Conservation (phyloP, 2,113 vertebrate genomes). For the Cryptotis parvus region DNA sequence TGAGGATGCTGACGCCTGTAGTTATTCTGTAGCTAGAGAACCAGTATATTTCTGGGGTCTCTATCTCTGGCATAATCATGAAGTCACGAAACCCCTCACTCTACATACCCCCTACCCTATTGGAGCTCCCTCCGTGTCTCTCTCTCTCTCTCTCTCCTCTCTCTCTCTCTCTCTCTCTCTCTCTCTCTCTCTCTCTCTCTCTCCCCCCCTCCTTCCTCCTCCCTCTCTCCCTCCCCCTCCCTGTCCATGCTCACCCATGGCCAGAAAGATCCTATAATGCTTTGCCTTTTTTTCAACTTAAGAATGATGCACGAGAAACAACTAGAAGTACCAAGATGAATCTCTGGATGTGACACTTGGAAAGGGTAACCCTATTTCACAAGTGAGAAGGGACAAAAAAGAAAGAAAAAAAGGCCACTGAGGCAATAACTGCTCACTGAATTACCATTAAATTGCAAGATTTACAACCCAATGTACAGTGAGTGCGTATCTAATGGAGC, state of each 20-base stretch:
- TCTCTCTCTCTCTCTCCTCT: background rate
- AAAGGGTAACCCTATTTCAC: conserved; percentile 93
- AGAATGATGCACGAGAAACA: conserved; percentile 88
- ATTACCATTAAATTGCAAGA: conserved; percentile 93
- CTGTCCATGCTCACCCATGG: background rate
- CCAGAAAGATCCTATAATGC: conserved; percentile 67
- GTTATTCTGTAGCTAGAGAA: conserved; percentile 78
- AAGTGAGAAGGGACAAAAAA: conserved; percentile 90
- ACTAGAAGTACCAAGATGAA: conserved; percentile 89
- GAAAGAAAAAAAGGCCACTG: conserved; percentile 90
- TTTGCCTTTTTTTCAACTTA: conserved; percentile 84
- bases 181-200: background rate
- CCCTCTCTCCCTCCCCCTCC: too few relatives aligned
- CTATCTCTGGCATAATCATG: background rate
- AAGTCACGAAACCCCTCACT: conserved; percentile 33
- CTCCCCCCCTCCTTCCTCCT: background rate
- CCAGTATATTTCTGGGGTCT: conserved; percentile 56
- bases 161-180: background rate
- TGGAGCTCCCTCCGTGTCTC: background rate
- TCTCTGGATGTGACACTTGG: conserved; percentile 90
- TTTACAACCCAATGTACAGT: conserved; percentile 91
- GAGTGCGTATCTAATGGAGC: conserved; percentile 92
- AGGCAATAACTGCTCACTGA: conserved; percentile 91
- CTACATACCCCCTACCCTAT: background rate
- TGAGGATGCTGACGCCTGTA: conserved; percentile 80